A percentile compares a stretch with the other conserved stretches of the same genome.
These are phyloP conservation scores for Oppia nitens DNA, from an alignment of 1,140 invertebrate genomes.

Conservation along the genomic window DNA sequence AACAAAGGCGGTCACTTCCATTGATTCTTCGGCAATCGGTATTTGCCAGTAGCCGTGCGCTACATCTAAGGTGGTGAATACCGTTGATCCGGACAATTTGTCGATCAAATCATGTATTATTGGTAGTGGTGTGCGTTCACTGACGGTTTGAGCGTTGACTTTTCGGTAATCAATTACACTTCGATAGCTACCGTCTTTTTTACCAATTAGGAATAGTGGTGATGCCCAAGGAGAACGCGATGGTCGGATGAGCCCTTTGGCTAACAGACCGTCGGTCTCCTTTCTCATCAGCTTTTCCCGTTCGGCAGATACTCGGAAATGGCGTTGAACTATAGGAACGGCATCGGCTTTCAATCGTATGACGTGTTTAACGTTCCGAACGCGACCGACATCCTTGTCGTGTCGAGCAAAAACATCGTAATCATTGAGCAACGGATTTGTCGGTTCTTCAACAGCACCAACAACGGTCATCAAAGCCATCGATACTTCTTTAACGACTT, in stretches of 20 bases:
- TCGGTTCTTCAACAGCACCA: too few relatives aligned
- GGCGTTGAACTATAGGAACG: background rate
- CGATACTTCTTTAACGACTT: too few relatives aligned
- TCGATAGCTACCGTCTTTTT: constrained; percentile 31
- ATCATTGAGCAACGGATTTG: too few relatives aligned
- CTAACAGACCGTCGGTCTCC: constrained; percentile 18
- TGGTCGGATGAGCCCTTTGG: constrained; percentile 32
- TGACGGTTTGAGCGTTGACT: constrained; percentile 26
- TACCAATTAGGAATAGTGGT: constrained; percentile 33
- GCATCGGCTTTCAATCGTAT: background rate
- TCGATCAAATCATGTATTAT: constrained; percentile 26
- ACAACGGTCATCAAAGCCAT: too few relatives aligned
- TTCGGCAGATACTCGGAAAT: background rate
- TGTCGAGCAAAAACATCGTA: background rate
- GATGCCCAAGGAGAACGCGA: constrained; percentile 30
- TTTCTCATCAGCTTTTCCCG: background rate
- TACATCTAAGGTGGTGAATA: constrained; percentile 34
- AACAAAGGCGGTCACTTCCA: constrained; percentile 29
- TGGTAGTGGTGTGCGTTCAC: constrained; percentile 28
- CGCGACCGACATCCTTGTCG: background rate
- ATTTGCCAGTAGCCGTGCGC: constrained; percentile 33
- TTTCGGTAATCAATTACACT: constrained; percentile 36
- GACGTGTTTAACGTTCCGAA: too few relatives aligned
- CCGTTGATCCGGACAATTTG: constrained; percentile 24
- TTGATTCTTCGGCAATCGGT: constrained; percentile 22